A percentile compares a stretch with the other conserved stretches of the same genome.
Evolutionary conservation across 2,888 invertebrate genomes (phyloP).

Genomic region (Nymphalis urticae): DNA sequence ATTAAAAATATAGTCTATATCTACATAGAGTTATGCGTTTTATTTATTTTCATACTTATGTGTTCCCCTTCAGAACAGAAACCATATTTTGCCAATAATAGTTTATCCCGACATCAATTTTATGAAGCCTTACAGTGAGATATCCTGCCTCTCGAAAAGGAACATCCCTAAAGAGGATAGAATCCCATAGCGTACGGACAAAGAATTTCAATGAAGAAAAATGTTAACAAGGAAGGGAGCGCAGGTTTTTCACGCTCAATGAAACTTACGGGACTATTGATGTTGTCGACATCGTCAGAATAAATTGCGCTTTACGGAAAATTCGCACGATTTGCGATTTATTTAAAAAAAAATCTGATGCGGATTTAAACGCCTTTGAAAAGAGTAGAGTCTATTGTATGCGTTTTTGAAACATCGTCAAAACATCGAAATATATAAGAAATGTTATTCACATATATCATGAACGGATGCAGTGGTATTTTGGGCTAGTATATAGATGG

Average conservation of each 20-base stretch:
- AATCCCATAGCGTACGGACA: conserved; percentile 21
- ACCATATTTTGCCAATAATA: conserved; percentile 12
- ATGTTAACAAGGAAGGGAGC: conserved; percentile 31
- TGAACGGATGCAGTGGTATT: too few species aligned
- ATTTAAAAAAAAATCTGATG: not conserved
- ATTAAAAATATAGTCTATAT: too few species aligned
- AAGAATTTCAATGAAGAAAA: conserved; percentile 31
- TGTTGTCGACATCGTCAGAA: conserved; percentile 25
- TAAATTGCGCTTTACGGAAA: conserved; percentile 18
- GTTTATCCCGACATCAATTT: conserved; percentile 11
- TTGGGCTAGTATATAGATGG: too few species aligned
- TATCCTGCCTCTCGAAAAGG: conserved; percentile 8
- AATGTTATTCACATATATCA: too few species aligned
- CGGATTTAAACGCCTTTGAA: not conserved
- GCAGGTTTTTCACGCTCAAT: conserved; percentile 36
- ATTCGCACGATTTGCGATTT: not conserved
- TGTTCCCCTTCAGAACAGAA: not conserved
- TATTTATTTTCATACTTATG: too few species aligned
- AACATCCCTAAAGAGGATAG: conserved; percentile 13
- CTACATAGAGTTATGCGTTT: too few species aligned
- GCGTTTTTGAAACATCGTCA: too few species aligned
- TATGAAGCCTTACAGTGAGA: conserved; percentile 11
- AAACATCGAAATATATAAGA: too few species aligned
- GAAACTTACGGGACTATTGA: conserved; percentile 19
- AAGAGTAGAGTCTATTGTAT: too few species aligned